phyloP scores from a whole-genome alignment of 2,888 invertebrate genomes.

The Agriopis aurantiaria region DNA sequence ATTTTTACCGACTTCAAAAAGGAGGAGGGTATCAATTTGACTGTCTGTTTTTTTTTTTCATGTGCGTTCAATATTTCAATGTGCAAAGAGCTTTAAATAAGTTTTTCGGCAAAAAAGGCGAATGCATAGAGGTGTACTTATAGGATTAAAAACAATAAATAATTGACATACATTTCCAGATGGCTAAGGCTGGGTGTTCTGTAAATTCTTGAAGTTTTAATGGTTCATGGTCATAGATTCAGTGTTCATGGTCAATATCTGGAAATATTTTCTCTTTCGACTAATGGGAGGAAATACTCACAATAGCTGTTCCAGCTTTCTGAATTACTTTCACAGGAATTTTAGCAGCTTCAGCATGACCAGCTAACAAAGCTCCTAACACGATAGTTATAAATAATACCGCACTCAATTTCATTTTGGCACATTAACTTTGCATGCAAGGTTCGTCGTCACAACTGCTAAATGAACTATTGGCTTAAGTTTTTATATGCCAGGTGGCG shows the following conservation, averaged over 20 bases:
- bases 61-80: too few species aligned
- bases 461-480: constrained; percentile 30
- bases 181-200: too few species aligned
- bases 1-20: too few species aligned
- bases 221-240: too few species aligned
- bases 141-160: too few species aligned
- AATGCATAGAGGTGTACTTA: too few species aligned
- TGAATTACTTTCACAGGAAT: constrained; percentile 59
- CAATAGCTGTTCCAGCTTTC: constrained; percentile 57
- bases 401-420: constrained; percentile 49
- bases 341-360: constrained; percentile 55
- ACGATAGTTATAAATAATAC: constrained; percentile 38
- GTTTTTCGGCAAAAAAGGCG: too few species aligned
- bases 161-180: too few species aligned
- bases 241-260: not conserved
- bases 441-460: constrained; percentile 30
- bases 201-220: too few species aligned
- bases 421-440: not conserved
- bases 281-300: constrained; percentile 47
- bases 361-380: constrained; percentile 41
- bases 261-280: not conserved
- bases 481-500: constrained; percentile 35
- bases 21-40: too few species aligned
- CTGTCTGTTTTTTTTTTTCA: too few species aligned
- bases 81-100: too few species aligned